Base-by-base conservation (phyloP, 2,797 vertebrate genomes). In the Dendrocincla tyrannina region DNA sequence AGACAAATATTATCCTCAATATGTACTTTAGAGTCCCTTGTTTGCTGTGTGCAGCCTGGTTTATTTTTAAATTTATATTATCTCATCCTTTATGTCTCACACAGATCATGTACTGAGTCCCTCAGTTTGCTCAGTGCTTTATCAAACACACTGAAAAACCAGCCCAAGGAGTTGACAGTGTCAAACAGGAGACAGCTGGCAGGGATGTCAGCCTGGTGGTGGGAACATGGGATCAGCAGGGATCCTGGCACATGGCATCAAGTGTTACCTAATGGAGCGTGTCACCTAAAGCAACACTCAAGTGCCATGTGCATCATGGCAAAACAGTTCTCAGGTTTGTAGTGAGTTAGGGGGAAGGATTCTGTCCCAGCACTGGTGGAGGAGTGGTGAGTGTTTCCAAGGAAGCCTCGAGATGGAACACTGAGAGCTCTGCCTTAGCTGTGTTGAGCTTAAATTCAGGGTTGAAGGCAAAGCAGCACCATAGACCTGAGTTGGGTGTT, bases 101-200 rank as follows among this genome's bases (percentile, higher is more conserved):
- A 35, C 70, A 44, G 84, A 56, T 88, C 68, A 17, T 18, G 33
- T 66, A 46, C 74, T 3, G 19, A 67, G 52, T 52, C 77, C 68
- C 64, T 92, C 24, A 5, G 77, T 92, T 84, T 91, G 52, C 75
- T 62, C n/a, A 70, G 39, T 87, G 63, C 84, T 88, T 72, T 77
- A 77, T 84, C 93, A 93, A 91, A 84, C 83, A 44, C 2, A 0
- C 46, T 50, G 18, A 70, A 79, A 91, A 84, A 77, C 8, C 5
- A 68, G 46, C 77, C 78, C 75, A 72, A 82, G 59, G 77, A 91
- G 72, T 42, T 91, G 76, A 42, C 39, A 79, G 42, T 91, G 89
- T 92, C 92, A 85, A 17, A 64, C 41, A 44, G 87, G 88, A 88
- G 89, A 62, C 75, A 94, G 84, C 84, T 91, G 95, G 68, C 68